A percentile compares a stretch with the other conserved stretches of the same genome.
Evolutionary conservation across 2,797 vertebrate species (phyloP).

Genomic region (Echeneis naucrates): DNA sequence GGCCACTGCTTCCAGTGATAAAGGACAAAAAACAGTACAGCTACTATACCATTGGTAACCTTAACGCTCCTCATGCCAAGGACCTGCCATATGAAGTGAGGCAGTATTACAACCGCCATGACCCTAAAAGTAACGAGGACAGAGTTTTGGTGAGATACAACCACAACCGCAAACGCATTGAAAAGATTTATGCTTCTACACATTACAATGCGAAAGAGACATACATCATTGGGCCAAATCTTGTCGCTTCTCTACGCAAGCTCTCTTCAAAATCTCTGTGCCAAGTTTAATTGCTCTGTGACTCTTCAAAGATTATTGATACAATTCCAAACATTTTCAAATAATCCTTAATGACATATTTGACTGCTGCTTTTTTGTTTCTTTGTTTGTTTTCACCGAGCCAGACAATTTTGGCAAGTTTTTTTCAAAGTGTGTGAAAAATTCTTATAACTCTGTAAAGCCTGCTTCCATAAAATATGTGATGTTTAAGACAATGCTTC

Average conservation of each 20-base stretch:
- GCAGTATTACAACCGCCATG: constrained; percentile 67
- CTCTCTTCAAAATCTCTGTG: neutral
- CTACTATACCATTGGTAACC: constrained; percentile 81
- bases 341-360: constrained; percentile 10
- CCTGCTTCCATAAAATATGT: no score
- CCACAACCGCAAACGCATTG: constrained; percentile 71
- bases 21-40: constrained; percentile 48
- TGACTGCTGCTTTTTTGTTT: constrained; percentile 10
- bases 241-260: constrained; percentile 67
- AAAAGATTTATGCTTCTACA: constrained; percentile 74
- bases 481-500: neutral
- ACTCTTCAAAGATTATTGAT: constrained; percentile 1
- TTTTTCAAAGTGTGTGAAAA: constrained; percentile 5
- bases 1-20: constrained; percentile 71
- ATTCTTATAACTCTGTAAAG: neutral
- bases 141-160: constrained; percentile 79
- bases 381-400: constrained; percentile 4
- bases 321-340: neutral
- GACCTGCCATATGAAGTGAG: constrained; percentile 76
- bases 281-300: constrained; percentile 2
- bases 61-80: constrained; percentile 59
- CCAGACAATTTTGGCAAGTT: neutral
- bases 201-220: constrained; percentile 75
- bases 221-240: constrained; percentile 65
- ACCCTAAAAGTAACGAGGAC: constrained; percentile 79